A percentile compares a stretch with the other conserved stretches of the same genome.
Evolutionary conservation across 2,888 invertebrate species (phyloP).

Genomic region (Phortica magna): DNA sequence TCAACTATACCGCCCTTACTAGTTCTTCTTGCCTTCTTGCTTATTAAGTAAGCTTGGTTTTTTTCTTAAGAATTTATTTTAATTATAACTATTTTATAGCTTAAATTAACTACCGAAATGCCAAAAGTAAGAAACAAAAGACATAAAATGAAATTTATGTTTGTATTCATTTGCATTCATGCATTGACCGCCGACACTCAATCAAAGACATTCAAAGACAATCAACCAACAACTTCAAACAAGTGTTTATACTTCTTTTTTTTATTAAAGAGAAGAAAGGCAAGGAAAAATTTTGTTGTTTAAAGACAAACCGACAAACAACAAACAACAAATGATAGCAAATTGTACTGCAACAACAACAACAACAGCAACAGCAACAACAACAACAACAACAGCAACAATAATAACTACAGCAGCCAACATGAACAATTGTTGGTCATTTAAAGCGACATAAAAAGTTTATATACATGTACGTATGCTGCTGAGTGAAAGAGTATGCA

Average conservation of each 20-base stretch:
- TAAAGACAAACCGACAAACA: neutral
- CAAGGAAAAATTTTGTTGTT: neutral
- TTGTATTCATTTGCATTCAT: conserved; percentile 33
- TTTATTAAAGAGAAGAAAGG: neutral
- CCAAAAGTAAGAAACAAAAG: too few species aligned
- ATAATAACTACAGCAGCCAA: conserved; percentile 38
- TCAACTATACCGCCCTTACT: too few species aligned
- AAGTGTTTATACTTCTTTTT: neutral
- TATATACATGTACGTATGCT: neutral
- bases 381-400: conserved; percentile 44
- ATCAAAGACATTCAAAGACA: conserved; percentile 11
- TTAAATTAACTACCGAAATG: too few species aligned
- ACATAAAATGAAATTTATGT: too few species aligned
- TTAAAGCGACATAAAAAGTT: conserved; percentile 37
- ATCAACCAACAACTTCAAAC: neutral
- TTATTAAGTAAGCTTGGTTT: too few species aligned
- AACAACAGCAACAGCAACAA: conserved; percentile 46
- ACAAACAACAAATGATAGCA: conserved; percentile 14
- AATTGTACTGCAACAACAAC: conserved; percentile 39
- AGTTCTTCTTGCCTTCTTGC: too few species aligned
- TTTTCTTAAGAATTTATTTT: too few species aligned
- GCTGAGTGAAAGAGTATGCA: too few species aligned
- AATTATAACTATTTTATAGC: too few species aligned
- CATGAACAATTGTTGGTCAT: conserved; percentile 39
- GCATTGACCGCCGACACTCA: conserved; percentile 27